Evolutionary conservation across 1,140 invertebrate genomes (phyloP).

Genomic region (Eupristina koningsbergeri): DNA sequence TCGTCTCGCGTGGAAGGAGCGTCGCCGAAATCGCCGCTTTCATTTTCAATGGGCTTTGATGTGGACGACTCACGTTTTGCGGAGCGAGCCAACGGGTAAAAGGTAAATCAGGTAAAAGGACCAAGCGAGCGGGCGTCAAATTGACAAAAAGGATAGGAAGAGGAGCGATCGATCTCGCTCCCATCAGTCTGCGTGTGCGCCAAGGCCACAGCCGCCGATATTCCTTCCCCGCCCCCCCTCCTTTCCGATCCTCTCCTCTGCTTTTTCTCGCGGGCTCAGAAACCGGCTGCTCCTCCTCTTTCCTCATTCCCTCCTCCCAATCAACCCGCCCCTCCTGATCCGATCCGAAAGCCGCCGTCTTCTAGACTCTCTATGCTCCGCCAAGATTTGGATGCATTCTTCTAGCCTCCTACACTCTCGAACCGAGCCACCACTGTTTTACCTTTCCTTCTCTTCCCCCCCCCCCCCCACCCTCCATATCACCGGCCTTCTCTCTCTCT

Average conservation of each 20-base stretch:
- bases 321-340: neutral
- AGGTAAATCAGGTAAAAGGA: no score
- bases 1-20: no score
- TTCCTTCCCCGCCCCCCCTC: conserved; percentile 27
- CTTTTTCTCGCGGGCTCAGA: conserved; percentile 13
- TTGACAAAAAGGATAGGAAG: neutral
- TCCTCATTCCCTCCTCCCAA: no score
- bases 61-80: no score
- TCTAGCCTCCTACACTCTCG: neutral
- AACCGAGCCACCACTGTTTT: no score
- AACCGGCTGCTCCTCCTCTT: conserved; percentile 23
- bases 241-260: conserved; percentile 5
- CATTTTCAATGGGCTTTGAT: no score
- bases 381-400: neutral
- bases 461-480: no score
- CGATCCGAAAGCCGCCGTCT: neutral
- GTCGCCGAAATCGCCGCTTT: no score
- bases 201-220: conserved; percentile 22
- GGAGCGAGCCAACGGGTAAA: neutral
- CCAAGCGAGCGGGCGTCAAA: neutral
- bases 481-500: no score
- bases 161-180: conserved; percentile 7
- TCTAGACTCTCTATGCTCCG: neutral
- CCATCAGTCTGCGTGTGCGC: neutral
- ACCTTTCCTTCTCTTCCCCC: no score